Percentiles rank a stretch among this genome's conserved stretches.
These are phyloP conservation scores for Kryptolebias marmoratus DNA, from an alignment of 2,113 vertebrate genomes.

Conservation along the genomic window DNA sequence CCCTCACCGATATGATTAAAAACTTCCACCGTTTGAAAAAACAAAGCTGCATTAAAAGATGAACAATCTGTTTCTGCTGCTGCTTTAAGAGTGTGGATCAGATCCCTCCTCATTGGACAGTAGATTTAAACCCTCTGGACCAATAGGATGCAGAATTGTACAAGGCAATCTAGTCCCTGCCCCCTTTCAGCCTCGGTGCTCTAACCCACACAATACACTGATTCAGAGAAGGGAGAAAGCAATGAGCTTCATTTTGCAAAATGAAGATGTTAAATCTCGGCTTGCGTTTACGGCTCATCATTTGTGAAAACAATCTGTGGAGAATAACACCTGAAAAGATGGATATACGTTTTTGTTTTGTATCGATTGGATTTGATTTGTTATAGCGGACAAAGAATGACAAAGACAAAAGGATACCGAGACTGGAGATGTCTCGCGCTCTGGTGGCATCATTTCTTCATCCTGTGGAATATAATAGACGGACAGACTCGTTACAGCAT, in stretches of 20 bases:
- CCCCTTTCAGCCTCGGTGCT: slow-evolving; percentile 65
- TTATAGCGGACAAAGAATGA: slow-evolving; percentile 63
- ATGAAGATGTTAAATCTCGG: not conserved
- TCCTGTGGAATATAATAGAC: slow-evolving; percentile 71
- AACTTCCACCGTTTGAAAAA: too few species aligned
- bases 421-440: slow-evolving; percentile 68
- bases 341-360: not conserved
- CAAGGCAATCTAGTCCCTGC: slow-evolving; percentile 81
- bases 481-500: slow-evolving; percentile 77
- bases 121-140: slow-evolving; percentile 47
- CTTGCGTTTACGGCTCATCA: not conserved
- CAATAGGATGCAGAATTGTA: slow-evolving; percentile 79
- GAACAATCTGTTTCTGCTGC: not conserved
- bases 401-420: slow-evolving; percentile 62
- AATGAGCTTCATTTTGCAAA: slow-evolving; percentile 11
- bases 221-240: slow-evolving; percentile 30
- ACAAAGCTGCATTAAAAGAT: not conserved
- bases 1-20: not conserved
- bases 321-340: slow-evolving; percentile 6
- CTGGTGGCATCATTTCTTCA: slow-evolving; percentile 63
- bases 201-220: slow-evolving; percentile 55
- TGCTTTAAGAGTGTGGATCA: slow-evolving; percentile 27
- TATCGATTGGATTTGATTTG: slow-evolving; percentile 61
- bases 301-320: not conserved
- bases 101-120: slow-evolving; percentile 67